These are phyloP conservation scores for Scelioninae gen. 1 DNA, from an alignment of 2,888 invertebrate genomes.

Conservation along the genomic window DNA sequence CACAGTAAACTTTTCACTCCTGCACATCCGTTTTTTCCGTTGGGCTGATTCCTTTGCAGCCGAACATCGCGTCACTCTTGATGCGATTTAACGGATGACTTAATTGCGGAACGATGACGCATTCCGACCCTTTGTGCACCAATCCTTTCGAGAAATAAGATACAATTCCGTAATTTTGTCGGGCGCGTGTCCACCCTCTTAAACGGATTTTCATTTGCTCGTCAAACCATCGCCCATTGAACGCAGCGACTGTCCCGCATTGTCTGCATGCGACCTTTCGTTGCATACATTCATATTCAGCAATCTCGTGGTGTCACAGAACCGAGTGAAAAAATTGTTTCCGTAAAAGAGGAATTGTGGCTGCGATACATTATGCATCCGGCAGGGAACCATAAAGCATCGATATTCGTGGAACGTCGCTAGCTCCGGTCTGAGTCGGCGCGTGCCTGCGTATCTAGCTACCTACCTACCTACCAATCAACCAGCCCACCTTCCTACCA, in stretches of 20 bases:
- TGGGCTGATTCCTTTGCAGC: constrained; percentile 19
- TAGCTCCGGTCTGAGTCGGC: constrained; percentile 25
- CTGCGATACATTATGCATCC: constrained; percentile 26
- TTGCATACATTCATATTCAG: constrained; percentile 6
- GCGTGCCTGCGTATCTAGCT: constrained; percentile 24
- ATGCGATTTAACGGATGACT: constrained; percentile 64
- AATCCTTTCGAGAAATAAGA: constrained; percentile 61
- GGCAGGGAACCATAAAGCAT: constrained; percentile 20
- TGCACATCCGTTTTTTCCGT: constrained; percentile 6
- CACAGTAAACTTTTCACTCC: not conserved
- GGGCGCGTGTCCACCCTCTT: constrained; percentile 57
- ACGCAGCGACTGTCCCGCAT: constrained; percentile 35
- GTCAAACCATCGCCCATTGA: constrained; percentile 52
- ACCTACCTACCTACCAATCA: constrained; percentile 1
- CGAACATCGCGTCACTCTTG: constrained; percentile 24
- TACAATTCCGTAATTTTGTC: constrained; percentile 54
- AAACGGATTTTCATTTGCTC: constrained; percentile 67
- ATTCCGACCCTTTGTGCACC: constrained; percentile 41
- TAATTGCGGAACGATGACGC: constrained; percentile 49
- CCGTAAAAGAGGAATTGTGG: constrained; percentile 17
- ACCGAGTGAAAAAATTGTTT: constrained; percentile 22
- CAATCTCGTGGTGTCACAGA: constrained; percentile 16
- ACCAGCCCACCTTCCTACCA: not conserved
- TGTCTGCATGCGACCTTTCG: constrained; percentile 18
- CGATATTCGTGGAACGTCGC: constrained; percentile 34